phyloP scores from a whole-genome alignment of 2,888 invertebrate genomes.

The Eupithecia centaureata region DNA sequence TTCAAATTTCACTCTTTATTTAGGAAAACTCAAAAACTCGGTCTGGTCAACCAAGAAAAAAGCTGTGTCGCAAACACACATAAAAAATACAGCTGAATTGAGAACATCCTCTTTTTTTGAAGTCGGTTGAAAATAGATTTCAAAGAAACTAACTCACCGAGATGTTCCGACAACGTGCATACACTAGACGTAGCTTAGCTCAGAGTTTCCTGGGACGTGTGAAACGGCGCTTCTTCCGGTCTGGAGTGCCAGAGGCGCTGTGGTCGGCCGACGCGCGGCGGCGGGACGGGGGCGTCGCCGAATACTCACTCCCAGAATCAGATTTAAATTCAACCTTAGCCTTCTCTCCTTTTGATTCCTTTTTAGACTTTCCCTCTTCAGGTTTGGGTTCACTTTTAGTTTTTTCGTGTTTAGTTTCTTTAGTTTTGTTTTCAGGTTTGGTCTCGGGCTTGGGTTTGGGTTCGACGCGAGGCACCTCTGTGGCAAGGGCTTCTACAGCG shows the following conservation, averaged over 20 bases:
- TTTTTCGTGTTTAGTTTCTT: constrained; percentile 38
- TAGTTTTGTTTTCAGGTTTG: constrained; percentile 46
- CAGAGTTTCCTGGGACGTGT: constrained; percentile 78
- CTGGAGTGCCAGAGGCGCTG: constrained; percentile 61
- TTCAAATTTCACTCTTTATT: too few relatives aligned
- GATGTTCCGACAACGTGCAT: constrained; percentile 1
- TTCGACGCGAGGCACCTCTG: constrained; percentile 44
- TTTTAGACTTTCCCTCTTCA: constrained; percentile 31
- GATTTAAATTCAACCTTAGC: constrained; percentile 46
- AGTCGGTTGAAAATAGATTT: not conserved
- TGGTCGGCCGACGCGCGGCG: constrained; percentile 72
- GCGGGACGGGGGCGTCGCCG: constrained; percentile 61
- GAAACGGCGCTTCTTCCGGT: constrained; percentile 78
- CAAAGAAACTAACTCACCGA: constrained; percentile 23
- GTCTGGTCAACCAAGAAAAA: too few relatives aligned
- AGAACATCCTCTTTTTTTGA: too few relatives aligned
- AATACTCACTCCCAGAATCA: constrained; percentile 50
- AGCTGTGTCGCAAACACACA: too few relatives aligned
- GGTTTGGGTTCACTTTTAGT: constrained; percentile 35
- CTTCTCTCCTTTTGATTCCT: constrained; percentile 35
- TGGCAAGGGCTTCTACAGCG: constrained; percentile 37
- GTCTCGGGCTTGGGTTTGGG: constrained; percentile 45
- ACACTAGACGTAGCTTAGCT: constrained; percentile 31
- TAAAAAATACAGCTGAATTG: too few relatives aligned
- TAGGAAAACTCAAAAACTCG: too few relatives aligned